Percentiles rank a stretch among this genome's conserved stretches.
Evolutionary conservation across 92 coral and sea anemone species (phyloP).

Genomic region (Porites evermanni): DNA sequence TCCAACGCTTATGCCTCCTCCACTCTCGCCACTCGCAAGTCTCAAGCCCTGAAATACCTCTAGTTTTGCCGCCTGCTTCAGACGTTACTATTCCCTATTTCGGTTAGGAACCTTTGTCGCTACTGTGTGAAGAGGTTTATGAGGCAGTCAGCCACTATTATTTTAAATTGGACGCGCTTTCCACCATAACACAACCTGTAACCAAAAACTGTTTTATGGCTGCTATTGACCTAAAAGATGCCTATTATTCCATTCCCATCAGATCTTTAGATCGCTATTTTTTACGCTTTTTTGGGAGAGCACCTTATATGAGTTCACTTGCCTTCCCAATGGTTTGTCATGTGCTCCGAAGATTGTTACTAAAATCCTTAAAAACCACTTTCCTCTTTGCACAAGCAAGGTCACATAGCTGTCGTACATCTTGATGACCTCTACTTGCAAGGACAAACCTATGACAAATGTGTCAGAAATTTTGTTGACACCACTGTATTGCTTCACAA

Average conservation of each 20-base stretch:
- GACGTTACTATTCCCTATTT: background rate
- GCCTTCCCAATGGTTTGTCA: slow-evolving; percentile 58
- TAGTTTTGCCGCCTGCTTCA: background rate
- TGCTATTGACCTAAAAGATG: background rate
- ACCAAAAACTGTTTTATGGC: background rate
- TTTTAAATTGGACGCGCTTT: background rate
- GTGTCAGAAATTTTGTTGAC: slow-evolving; percentile 53
- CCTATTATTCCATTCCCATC: slow-evolving; percentile 7
- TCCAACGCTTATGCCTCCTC: background rate
- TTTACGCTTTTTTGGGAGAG: no score
- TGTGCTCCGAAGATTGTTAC: slow-evolving; percentile 51
- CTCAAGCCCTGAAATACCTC: background rate
- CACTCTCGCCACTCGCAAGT: background rate
- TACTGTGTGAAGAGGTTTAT: slow-evolving; percentile 6
- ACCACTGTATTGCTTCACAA: slow-evolving; percentile 29
- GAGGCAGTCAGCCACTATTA: slow-evolving; percentile 2
- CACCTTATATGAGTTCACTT: slow-evolving; percentile 41
- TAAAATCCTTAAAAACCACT: slow-evolving; percentile 41
- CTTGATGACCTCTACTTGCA: slow-evolving; percentile 54
- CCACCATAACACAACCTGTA: background rate
- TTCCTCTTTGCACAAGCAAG: slow-evolving; percentile 38
- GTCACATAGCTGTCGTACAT: slow-evolving; percentile 47
- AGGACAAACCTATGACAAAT: slow-evolving; percentile 50
- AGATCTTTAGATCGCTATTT: slow-evolving; percentile 7
- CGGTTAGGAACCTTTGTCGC: background rate